Conservation (phyloP, 2,888 invertebrate genomes). For the Tromatobia lineatoria region DNA sequence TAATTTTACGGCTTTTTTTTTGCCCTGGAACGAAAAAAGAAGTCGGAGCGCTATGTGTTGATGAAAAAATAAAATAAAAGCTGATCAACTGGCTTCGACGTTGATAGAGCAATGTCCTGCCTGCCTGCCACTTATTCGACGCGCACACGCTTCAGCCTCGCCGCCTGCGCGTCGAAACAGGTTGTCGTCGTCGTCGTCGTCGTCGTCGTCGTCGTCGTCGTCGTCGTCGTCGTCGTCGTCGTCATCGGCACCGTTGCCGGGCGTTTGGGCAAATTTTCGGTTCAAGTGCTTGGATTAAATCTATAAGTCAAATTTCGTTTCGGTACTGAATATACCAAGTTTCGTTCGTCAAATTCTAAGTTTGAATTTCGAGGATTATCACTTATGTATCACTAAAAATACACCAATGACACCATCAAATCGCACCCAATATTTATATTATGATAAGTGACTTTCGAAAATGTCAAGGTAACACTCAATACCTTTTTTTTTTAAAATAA, state of each 20-base stretch:
- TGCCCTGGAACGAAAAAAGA: constrained; percentile 2
- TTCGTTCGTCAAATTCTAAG: constrained; percentile 63
- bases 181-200: constrained; percentile 55
- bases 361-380: not conserved
- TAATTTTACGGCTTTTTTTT: not conserved
- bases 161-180: constrained; percentile 51
- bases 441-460: no score
- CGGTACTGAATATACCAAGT: constrained; percentile 70
- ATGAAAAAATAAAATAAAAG: constrained; percentile 1
- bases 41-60: not conserved
- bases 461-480: no score
- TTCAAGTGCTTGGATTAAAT: constrained; percentile 75
- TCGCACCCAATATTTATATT: no score
- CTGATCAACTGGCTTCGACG: constrained; percentile 9
- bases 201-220: no score
- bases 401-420: no score
- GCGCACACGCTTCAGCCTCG: not conserved
- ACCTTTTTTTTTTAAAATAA: no score
- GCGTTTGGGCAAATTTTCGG: constrained; percentile 70
- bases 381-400: not conserved
- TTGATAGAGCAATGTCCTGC: constrained; percentile 49
- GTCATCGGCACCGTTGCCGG: constrained; percentile 53
- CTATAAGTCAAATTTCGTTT: constrained; percentile 71
- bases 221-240: constrained; percentile 57
- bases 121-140: constrained; percentile 26